Base-by-base conservation (phyloP, 1,140 invertebrate genomes). In the Ostrea edulis region DNA sequence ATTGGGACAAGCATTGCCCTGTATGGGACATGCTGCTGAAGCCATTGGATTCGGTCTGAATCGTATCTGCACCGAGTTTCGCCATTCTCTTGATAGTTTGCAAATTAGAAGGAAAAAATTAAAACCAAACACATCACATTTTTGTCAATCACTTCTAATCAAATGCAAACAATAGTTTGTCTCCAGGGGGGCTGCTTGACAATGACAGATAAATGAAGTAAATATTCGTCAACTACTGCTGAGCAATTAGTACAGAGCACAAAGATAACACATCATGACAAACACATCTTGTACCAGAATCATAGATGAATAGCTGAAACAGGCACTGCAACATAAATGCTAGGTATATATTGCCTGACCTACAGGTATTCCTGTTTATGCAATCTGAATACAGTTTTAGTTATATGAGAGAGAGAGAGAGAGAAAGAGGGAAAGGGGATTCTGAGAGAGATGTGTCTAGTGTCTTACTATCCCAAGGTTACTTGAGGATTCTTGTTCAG, bases 151-250 rank as follows among this genome's bases (percentile, higher is more conserved):
- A 77, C 68, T 12, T 77, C 22, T 25, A 77, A 77, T 77, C 68
- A 77, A 77, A 77, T 11, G 25, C 12, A 9, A 22, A 77, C 68
- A 77, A 35, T 77, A 77, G 68, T 14, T 77, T 77, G 68, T 77
- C 68, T 77, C 25, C 29, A 77, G 68, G 68, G 22, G 4, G 68
- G 14, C 68, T 77, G 9, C 25, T 77, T 77, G 68, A 77, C 68
- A 77, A 77, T 77, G 25, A 77, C 68, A 77, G 68, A 77, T 35
- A 77, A 77, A 77, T 77, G 68, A 77, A 35, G 68, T 25, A 77
- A 77, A 77, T 77, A 77, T 35, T 77, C 68, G 25, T 29, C 68
- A 77, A 25, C 25, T 25, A 77, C 68, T 35, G 29, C 68, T 44
- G 29, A 25, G 29, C 68, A 77, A 77, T 77, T 77, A 77, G 22